Percentiles rank a stretch among this genome's conserved stretches.
Conservation (phyloP, 2,113 vertebrate species). For the Abramis brama region DNA sequence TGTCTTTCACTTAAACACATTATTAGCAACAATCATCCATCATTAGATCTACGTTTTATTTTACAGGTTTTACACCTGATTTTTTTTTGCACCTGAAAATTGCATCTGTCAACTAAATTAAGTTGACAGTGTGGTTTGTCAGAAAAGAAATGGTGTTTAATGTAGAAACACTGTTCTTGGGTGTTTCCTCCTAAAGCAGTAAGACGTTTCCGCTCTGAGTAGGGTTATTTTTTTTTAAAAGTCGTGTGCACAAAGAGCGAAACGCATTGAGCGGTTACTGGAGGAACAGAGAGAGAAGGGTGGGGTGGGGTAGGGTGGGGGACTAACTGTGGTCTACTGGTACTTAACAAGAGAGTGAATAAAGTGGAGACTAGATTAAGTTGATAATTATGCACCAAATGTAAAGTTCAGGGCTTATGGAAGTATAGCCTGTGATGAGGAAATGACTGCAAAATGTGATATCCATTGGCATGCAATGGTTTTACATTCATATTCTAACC, state of each 20-base stretch:
- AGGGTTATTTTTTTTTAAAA: not conserved
- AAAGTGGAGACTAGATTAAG: not conserved
- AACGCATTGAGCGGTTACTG: not conserved
- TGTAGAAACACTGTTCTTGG: conserved; percentile 28
- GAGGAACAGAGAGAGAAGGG: conserved; percentile 1
- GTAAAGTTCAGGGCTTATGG: not conserved
- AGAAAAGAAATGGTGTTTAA: not conserved
- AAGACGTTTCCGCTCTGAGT: conserved; percentile 41
- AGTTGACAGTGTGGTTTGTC: not conserved
- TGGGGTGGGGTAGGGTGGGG: not conserved
- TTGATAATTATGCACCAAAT: not conserved
- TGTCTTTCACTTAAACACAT: not conserved
- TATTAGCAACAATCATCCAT: not conserved
- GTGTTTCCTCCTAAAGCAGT: conserved; percentile 45
- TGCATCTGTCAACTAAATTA: not conserved
- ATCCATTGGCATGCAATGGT: not conserved
- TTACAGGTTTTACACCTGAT: not conserved
- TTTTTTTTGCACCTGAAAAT: too few species aligned
- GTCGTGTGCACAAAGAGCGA: not conserved
- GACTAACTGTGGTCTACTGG: not conserved
- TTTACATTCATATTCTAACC: not conserved
- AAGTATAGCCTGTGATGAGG: not conserved
- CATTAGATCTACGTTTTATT: not conserved
- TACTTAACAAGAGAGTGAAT: not conserved
- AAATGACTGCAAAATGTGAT: not conserved